Evolutionary conservation across 2,888 invertebrate species (phyloP), one percentile per base, ranked within the genome.

Genomic region (Octodonta nipae): DNA sequence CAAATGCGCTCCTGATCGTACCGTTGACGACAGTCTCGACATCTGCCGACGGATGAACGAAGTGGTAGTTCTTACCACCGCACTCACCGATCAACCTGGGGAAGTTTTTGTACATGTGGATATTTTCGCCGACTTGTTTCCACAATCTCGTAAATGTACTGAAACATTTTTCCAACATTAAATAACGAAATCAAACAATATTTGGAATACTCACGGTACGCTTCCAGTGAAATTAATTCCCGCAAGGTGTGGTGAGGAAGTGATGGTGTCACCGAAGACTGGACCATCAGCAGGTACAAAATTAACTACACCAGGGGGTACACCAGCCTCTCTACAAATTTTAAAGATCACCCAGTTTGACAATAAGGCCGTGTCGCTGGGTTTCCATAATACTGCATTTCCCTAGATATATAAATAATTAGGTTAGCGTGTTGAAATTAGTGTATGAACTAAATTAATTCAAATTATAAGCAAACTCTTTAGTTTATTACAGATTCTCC

Each of bases 1-100:
- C 98, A 62, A 93, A 98, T 2, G 95, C 79, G 26, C 92, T 83
- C 39, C 86, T 73, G 42, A 95, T 82, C 0, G 93, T 89, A 15
- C 77, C 74, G 15, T 75, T 74, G 1, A 89, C 75, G 3, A 93
- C 93, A 5, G 81, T 71, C 13, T 76, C 68, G 1, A 79, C 66
- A 60, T 96, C 83, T 7, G 95, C 96, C 7, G 86, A 75, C 0
- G 84, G 76, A 63, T 99, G 98, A 15, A 98, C 70, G 52, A 98
- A 92, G 60, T 99, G 98, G 61, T 85, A 98, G 65, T 98, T 99
- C 63, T 99, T 99, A 15, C 98, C 98, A 32, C 98, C 98, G 62
- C 95, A 96, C 66, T 98, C 98, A 37, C 87, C 83, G 50, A 95
- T 82, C 33, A 99, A 64, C 43, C 93, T 75, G 0, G 98, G 98